phyloP scores from a whole-genome alignment of 2,113 vertebrate species.

The Microcebus murinus region DNA sequence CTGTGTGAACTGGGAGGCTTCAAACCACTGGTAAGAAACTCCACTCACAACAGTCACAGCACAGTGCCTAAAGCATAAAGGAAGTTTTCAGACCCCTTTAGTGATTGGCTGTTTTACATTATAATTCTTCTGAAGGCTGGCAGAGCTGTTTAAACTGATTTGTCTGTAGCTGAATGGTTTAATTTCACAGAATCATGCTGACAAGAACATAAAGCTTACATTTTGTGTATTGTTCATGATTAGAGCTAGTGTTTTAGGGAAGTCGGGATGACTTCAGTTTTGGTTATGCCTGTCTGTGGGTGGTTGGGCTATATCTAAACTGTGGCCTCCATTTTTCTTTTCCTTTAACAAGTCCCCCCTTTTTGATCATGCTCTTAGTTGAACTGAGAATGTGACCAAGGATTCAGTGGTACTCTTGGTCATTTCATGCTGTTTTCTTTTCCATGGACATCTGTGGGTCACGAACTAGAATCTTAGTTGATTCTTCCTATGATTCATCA shows the following conservation, averaged over 20 bases:
- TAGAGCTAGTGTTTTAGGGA: background rate
- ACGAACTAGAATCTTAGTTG: background rate
- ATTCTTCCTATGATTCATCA: background rate
- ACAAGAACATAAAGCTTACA: background rate
- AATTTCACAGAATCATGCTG: background rate
- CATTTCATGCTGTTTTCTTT: background rate
- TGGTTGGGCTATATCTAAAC: background rate
- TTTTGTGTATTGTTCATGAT: background rate
- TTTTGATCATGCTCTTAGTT: background rate
- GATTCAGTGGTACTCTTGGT: background rate
- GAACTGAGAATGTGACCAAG: background rate
- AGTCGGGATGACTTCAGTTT: background rate
- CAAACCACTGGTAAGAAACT: background rate
- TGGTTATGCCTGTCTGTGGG: background rate
- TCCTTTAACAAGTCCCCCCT: background rate
- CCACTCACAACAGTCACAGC: background rate
- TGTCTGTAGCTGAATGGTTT: background rate
- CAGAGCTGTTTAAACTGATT: background rate
- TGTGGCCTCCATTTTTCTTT: background rate
- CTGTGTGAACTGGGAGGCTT: background rate
- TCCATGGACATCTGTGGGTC: background rate
- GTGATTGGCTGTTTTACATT: background rate
- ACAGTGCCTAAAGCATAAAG: background rate
- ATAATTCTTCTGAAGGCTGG: background rate
- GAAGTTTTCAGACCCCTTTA: too few species aligned